phyloP scores from a whole-genome alignment of 2,797 vertebrate species.

The Melopsittacus undulatus region DNA sequence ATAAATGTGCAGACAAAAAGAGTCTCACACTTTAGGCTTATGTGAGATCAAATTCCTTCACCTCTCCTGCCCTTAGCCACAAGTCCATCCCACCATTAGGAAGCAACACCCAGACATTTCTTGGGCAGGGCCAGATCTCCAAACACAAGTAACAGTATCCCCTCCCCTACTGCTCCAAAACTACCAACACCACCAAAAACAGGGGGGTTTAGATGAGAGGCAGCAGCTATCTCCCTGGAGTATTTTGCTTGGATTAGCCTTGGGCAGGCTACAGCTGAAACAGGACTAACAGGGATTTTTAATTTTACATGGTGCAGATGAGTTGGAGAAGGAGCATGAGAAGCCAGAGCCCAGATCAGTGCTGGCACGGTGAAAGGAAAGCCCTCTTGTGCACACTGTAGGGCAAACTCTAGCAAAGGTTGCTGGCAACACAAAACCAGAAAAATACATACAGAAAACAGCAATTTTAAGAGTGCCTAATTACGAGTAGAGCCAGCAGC shows the following conservation, averaged over 20 bases:
- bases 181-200: neutral
- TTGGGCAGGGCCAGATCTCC: neutral
- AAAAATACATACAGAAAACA: neutral
- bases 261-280: neutral
- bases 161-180: neutral
- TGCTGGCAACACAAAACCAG: neutral
- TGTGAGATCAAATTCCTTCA: neutral
- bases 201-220: neutral
- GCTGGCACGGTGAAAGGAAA: neutral
- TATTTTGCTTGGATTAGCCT: neutral
- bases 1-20: neutral
- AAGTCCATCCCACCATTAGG: neutral
- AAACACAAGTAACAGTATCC: neutral
- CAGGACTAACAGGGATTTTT: neutral
- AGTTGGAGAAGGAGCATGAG: neutral
- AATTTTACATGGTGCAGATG: neutral
- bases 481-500: neutral
- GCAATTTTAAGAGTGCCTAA: neutral
- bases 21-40: neutral
- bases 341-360: neutral
- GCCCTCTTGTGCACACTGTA: neutral
- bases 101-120: neutral
- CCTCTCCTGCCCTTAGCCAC: neutral
- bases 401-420: neutral
- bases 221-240: neutral